Evolutionary conservation across 92 coral and sea anemone species (phyloP).

Genomic region (Chrysogorgia sp.): DNA sequence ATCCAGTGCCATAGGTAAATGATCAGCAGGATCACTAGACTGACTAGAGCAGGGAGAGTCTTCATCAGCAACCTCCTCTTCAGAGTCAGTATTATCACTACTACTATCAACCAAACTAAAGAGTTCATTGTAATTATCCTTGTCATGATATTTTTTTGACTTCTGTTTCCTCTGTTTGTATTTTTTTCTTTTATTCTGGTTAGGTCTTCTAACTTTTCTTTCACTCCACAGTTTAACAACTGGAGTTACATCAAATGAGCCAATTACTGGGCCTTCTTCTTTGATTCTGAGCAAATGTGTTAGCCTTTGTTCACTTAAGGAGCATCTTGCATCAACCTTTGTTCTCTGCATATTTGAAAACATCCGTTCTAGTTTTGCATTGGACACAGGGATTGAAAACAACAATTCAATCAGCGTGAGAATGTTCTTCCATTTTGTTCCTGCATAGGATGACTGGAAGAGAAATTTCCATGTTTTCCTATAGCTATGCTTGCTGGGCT

Average conservation of each 20-base stretch:
- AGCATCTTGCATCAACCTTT: constrained; percentile 65
- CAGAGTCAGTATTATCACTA: too few species aligned
- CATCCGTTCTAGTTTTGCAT: constrained; percentile 79
- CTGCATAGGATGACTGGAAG: constrained; percentile 52
- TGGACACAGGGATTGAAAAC: constrained; percentile 71
- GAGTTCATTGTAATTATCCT: too few species aligned
- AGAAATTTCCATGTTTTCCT: constrained; percentile 68
- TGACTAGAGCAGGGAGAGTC: too few species aligned
- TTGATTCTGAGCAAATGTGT: constrained; percentile 52
- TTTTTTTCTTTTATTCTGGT: constrained; percentile 51
- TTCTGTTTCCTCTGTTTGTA: constrained; percentile 30
- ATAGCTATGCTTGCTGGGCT: constrained; percentile 61
- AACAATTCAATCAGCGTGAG: constrained; percentile 67
- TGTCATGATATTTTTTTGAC: constrained; percentile 6
- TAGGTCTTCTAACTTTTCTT: constrained; percentile 50
- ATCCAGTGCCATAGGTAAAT: too few species aligned
- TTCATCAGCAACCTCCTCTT: too few species aligned
- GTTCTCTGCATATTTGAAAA: constrained; percentile 69
- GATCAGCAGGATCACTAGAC: too few species aligned
- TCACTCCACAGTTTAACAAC: constrained; percentile 60
- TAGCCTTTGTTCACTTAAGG: constrained; percentile 60
- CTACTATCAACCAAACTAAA: too few species aligned
- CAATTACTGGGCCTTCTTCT: constrained; percentile 60
- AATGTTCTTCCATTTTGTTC: constrained; percentile 61
- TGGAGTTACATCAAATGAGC: constrained; percentile 60